Percentiles rank a stretch among this genome's conserved stretches.
Evolutionary conservation across 1,140 invertebrate species (phyloP).

Genomic region (Neuroterus valhalla): DNA sequence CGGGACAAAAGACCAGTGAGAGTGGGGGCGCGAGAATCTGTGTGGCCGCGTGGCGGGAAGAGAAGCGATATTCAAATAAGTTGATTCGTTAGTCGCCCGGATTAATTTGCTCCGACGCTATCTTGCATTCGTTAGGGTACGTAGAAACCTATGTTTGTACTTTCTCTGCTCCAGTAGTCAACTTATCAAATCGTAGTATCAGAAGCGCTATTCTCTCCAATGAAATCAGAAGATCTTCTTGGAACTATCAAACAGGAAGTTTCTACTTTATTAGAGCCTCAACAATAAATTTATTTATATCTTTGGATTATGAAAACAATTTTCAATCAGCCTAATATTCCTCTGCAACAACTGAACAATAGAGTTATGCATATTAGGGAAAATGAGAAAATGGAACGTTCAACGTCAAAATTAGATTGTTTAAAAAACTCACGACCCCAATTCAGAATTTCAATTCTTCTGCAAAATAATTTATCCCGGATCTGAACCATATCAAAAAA

Average conservation of each 20-base stretch:
- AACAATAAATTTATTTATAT: too few relatives aligned
- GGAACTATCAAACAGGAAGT: not conserved
- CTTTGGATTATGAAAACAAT: too few relatives aligned
- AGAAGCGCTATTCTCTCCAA: not conserved
- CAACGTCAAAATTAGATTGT: too few relatives aligned
- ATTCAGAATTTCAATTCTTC: too few relatives aligned
- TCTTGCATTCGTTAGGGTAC: conserved; percentile 47
- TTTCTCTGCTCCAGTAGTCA: not conserved
- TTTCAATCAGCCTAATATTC: too few relatives aligned
- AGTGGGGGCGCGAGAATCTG: not conserved
- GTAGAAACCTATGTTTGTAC: not conserved
- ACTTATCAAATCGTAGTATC: conserved; percentile 17
- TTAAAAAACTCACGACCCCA: too few relatives aligned
- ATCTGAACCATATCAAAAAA: too few relatives aligned
- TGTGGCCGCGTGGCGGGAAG: not conserved
- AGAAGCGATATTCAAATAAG: conserved; percentile 48
- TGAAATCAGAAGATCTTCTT: not conserved
- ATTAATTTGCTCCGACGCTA: conserved; percentile 53
- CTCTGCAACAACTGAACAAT: too few relatives aligned
- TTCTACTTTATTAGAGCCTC: not conserved
- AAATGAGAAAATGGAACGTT: too few relatives aligned
- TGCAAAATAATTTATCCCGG: too few relatives aligned
- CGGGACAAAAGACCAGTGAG: not conserved
- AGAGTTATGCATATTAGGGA: too few relatives aligned
- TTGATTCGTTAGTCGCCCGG: conserved; percentile 56